A percentile compares a stretch with the other conserved stretches of the same genome.
These are phyloP conservation scores for Ictidomys tridecemlineatus DNA, from an alignment of 2,113 vertebrate species.

Conservation along the genomic window DNA sequence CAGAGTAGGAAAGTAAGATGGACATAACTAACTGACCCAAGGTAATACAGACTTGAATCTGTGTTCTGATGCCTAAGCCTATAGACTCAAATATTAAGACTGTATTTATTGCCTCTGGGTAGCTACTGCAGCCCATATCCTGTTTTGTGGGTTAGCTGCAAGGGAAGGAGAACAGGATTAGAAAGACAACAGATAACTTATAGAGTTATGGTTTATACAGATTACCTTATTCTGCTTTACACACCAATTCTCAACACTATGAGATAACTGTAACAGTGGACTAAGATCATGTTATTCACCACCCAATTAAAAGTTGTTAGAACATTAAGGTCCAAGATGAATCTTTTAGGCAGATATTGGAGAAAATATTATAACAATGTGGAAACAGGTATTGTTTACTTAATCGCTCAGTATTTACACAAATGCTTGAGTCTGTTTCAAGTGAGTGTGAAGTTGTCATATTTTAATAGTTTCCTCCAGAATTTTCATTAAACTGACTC, in stretches of 20 bases:
- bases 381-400: background rate
- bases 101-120: background rate
- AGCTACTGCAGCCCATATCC: background rate
- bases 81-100: background rate
- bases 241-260: background rate
- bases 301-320: background rate
- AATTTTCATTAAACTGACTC: background rate
- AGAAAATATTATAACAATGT: background rate
- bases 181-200: background rate
- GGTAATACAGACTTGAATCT: background rate
- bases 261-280: background rate
- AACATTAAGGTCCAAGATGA: background rate
- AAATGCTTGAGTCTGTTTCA: background rate
- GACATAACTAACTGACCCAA: background rate
- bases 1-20: background rate
- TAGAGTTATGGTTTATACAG: background rate
- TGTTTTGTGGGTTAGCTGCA: background rate
- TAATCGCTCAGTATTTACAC: background rate
- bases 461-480: background rate
- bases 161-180: background rate
- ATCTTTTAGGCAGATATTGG: background rate
- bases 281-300: background rate
- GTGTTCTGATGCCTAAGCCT: background rate
- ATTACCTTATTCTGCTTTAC: background rate
- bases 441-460: background rate